Base-by-base conservation (phyloP, 1,140 invertebrate species). In the Diprion similis region DNA sequence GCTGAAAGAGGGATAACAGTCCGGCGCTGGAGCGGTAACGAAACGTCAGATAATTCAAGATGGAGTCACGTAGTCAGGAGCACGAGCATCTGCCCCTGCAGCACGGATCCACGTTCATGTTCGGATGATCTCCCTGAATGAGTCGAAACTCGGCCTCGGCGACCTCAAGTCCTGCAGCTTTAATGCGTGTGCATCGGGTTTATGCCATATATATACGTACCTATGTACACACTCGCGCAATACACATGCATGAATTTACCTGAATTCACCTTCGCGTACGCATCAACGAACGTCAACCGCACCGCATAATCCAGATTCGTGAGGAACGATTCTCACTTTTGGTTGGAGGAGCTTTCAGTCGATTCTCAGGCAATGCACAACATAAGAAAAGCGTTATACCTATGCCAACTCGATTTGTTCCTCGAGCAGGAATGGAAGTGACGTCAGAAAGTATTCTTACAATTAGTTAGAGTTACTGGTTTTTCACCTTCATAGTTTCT, bases 21-120 rank as follows among this genome's bases (percentile, higher is more conserved):
- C 10, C 66, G 18, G 11, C 66, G 66, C 18, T 45, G 51, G 15
- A 68, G 66, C 66, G 66, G 37, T 68, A 18, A 68, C 76, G 11
- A 64, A 71, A 74, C 76, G 73, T 76, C 80, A 72, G 81, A 81
- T 83, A 80, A 85, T 84, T 86, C 84, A 86, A 86, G 80, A 87
- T 86, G 82, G 83, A 87, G 86, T 87, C 85, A 85, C 73, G 73
- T 80, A 87, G 86, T 86, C 85, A 86, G 81, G 66, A 75, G 70
- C 24, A 10, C 46, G 11, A 47, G 51, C 71, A 76, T 74, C 75
- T 74, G 77, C 67, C 70, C 46, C 66, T 17, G 46, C 24, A 70
- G 47, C 66, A 17, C 68, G 68, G 19, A 71, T 66, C 65, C 45
- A 67, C 67, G 68, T 59, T 59, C 51, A 59, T 59, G 51, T 15